Conservation (phyloP, 2,113 vertebrate genomes). For the Misgurnus anguillicaudatus region DNA sequence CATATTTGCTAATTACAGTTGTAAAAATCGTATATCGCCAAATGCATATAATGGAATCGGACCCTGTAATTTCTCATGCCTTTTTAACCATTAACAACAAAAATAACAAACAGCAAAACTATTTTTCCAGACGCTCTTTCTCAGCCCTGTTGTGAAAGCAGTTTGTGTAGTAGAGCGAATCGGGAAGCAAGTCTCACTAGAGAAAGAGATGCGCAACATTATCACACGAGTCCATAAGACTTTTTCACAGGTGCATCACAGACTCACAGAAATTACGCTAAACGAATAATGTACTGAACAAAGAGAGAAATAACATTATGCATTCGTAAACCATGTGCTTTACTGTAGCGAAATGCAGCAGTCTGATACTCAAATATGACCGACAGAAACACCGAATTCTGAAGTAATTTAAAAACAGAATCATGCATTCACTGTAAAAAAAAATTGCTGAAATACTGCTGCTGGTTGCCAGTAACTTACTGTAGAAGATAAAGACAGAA, state of each 20-base stretch:
- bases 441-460: too few relatives aligned
- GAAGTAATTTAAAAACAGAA: not conserved
- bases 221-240: conserved; percentile 34
- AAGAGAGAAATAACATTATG: conserved; percentile 49
- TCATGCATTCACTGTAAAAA: too few relatives aligned
- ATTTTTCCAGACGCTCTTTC: conserved; percentile 63
- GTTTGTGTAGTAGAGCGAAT: conserved; percentile 57
- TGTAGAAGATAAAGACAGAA: too few relatives aligned
- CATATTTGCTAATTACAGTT: too few relatives aligned
- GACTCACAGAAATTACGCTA: not conserved
- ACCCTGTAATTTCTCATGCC: conserved; percentile 53
- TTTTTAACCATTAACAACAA: conserved; percentile 76
- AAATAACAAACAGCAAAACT: conserved; percentile 72
- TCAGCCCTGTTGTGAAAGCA: conserved; percentile 67
- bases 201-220: too few relatives aligned
- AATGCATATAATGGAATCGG: not conserved
- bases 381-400: not conserved
- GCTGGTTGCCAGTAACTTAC: too few relatives aligned
- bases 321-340: not conserved
- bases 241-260: not conserved
- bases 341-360: too few relatives aligned
- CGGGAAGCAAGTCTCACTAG: conserved; percentile 51
- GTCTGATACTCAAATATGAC: too few relatives aligned
- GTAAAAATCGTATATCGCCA: not conserved
- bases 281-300: too few relatives aligned